Conservation (phyloP, 2,888 invertebrate genomes). For the Hirtodrosophila histrioides region DNA sequence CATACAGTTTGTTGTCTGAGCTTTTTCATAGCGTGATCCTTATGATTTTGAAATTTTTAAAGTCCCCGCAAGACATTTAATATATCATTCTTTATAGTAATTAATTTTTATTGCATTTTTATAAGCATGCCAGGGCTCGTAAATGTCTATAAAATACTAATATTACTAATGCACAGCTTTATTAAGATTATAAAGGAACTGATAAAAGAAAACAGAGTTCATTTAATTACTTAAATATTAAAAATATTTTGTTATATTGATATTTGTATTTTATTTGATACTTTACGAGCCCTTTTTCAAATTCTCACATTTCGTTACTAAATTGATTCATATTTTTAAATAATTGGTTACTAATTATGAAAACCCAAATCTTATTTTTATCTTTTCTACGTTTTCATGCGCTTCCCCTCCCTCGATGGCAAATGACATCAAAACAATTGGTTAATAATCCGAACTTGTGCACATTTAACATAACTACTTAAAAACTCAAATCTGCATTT, state of each 20-base stretch:
- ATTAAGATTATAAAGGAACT: no score
- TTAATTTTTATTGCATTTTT: constrained; percentile 8
- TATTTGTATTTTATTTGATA: background rate
- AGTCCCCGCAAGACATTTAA: background rate
- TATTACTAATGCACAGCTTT: no score
- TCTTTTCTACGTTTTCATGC: constrained; percentile 30
- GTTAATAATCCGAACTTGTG: constrained; percentile 4
- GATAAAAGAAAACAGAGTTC: no score
- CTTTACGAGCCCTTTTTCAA: constrained; percentile 11
- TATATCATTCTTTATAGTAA: constrained; percentile 5
- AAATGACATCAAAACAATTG: constrained; percentile 21
- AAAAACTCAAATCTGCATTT: constrained; percentile 16
- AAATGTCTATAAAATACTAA: background rate
- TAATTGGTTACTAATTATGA: constrained; percentile 47
- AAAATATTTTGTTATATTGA: no score
- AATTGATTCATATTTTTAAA: constrained; percentile 8
- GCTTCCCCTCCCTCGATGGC: constrained; percentile 32
- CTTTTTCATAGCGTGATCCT: constrained; percentile 2
- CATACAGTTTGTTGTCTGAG: constrained; percentile 17
- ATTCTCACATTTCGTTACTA: constrained; percentile 12
- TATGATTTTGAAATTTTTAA: constrained; percentile 6
- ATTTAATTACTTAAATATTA: background rate
- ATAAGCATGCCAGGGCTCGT: constrained; percentile 29
- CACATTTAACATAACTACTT: constrained; percentile 25
- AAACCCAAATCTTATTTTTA: constrained; percentile 41